A percentile compares a stretch with the other conserved stretches of the same genome.
phyloP scores from a whole-genome alignment of 2,113 vertebrate species.

The Sinocyclocheilus maitianheensis region DNA sequence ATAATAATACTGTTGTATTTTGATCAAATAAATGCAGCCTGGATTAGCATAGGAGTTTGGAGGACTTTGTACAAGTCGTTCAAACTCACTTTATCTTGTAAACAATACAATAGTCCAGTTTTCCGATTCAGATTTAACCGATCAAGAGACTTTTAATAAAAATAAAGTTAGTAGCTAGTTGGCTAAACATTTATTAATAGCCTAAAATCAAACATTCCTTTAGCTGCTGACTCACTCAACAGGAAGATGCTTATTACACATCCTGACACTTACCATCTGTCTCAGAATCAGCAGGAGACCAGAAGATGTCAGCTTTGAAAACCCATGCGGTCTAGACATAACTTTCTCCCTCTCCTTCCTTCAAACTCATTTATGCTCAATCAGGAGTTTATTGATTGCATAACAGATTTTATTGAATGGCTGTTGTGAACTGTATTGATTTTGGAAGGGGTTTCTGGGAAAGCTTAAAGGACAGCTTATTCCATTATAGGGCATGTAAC shows the following conservation, averaged over 20 bases:
- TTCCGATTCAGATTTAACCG: background rate
- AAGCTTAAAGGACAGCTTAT: constrained; percentile 5
- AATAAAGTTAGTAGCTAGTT: background rate
- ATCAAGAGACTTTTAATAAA: background rate
- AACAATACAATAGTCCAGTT: background rate
- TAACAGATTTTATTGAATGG: background rate
- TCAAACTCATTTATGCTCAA: background rate
- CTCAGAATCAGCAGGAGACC: constrained; percentile 29
- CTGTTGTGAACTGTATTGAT: background rate
- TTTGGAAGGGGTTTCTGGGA: background rate
- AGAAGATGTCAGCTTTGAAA: constrained; percentile 36
- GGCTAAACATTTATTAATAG: constrained; percentile 8
- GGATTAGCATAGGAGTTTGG: background rate
- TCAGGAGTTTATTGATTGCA: background rate
- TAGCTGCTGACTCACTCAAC: background rate
- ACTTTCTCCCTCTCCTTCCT: constrained; percentile 16
- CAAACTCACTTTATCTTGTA: background rate
- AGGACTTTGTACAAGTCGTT: background rate
- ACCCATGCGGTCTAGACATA: constrained; percentile 31
- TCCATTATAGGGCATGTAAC: constrained; percentile 4
- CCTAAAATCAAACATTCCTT: background rate
- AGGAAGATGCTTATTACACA: constrained; percentile 46
- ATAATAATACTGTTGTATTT: background rate
- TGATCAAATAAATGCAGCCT: background rate
- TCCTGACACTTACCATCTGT: background rate